Evolutionary conservation across 2,888 invertebrate species (phyloP).

Genomic region (Stenchaetothrips biformis): DNA sequence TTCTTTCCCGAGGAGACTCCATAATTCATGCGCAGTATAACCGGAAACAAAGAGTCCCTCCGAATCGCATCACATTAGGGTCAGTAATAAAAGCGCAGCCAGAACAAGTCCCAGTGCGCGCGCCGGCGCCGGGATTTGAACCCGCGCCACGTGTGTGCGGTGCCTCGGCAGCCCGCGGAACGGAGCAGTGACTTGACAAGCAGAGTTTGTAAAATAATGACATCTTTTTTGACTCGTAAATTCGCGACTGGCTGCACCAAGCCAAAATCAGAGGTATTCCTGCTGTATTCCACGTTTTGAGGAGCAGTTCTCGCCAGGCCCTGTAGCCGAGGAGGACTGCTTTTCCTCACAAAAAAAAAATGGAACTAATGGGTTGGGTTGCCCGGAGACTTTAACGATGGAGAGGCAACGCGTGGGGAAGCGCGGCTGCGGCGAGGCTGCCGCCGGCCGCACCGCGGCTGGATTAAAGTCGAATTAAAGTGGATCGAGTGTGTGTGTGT

Average conservation of each 20-base stretch:
- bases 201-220: not conserved
- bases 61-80: constrained; percentile 17
- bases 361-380: too few relatives aligned
- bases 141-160: not conserved
- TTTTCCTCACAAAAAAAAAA: too few relatives aligned
- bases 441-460: too few relatives aligned
- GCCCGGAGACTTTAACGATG: too few relatives aligned
- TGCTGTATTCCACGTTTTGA: too few relatives aligned
- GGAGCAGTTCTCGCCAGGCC: too few relatives aligned
- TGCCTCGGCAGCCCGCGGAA: not conserved
- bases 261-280: too few relatives aligned
- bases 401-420: too few relatives aligned
- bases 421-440: too few relatives aligned
- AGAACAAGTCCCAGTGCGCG: not conserved
- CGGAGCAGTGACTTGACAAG: not conserved
- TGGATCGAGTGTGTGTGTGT: not conserved
- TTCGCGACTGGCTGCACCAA: too few relatives aligned
- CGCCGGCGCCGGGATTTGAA: not conserved
- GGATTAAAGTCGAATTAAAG: too few relatives aligned
- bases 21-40: constrained; percentile 10
- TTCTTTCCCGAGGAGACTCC: constrained; percentile 9
- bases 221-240: not conserved
- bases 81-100: not conserved
- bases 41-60: constrained; percentile 9
- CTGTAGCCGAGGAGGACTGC: too few relatives aligned